Conservation (phyloP, 2,797 vertebrate species). For the Sciaenops ocellatus region DNA sequence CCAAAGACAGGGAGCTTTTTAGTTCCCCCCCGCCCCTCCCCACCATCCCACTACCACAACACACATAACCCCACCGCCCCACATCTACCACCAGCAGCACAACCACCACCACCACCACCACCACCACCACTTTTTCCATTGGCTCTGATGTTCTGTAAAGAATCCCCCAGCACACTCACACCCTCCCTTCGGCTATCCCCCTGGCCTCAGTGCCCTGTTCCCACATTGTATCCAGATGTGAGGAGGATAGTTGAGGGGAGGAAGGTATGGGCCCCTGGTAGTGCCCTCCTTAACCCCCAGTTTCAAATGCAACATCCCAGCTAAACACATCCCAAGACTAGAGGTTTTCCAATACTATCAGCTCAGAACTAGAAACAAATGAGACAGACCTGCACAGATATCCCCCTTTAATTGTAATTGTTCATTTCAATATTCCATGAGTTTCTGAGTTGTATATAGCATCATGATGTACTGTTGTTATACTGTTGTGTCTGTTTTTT, state of each 20-base stretch:
- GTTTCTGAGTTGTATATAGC: constrained; percentile 6
- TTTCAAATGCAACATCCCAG: constrained; percentile 20
- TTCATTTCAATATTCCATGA: neutral
- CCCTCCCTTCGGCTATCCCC: constrained; percentile 68
- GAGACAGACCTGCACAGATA: neutral
- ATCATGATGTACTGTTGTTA: neutral
- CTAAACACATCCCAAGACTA: constrained; percentile 35
- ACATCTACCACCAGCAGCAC: constrained; percentile 55
- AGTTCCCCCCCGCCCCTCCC: constrained; percentile 28
- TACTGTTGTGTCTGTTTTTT: neutral
- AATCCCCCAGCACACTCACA: constrained; percentile 66
- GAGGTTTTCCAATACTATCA: constrained; percentile 22
- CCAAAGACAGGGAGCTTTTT: constrained; percentile 77
- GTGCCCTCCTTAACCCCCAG: constrained; percentile 24
- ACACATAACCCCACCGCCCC: constrained; percentile 54
- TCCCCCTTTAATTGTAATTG: neutral
- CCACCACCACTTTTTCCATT: constrained; percentile 37
- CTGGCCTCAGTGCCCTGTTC: constrained; percentile 68
- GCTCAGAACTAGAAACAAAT: constrained; percentile 6
- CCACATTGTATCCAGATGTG: constrained; percentile 85
- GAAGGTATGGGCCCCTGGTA: constrained; percentile 55
- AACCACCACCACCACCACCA: constrained; percentile 45
- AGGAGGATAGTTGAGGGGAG: constrained; percentile 67
- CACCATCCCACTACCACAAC: constrained; percentile 39
- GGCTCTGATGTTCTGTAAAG: constrained; percentile 78